Percentiles rank a stretch among this genome's conserved stretches.
Conservation (phyloP, 1,140 invertebrate genomes). For the Ceratina japonica region DNA sequence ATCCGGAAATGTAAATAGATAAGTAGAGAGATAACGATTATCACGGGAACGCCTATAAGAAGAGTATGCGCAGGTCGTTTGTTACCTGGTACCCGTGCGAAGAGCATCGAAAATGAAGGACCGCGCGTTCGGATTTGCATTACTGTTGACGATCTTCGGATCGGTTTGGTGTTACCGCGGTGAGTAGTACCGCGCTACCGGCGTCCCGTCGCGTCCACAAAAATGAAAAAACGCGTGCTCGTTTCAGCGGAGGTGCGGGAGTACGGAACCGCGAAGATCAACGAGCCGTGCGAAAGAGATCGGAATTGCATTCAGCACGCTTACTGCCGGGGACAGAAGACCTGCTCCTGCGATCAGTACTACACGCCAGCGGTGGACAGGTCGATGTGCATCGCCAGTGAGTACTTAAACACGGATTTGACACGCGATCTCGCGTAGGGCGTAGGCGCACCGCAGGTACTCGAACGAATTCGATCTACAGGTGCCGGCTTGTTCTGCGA, state of each 20-base stretch:
- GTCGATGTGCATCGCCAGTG: slow-evolving; percentile 60
- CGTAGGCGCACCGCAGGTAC: background rate
- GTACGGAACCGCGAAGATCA: slow-evolving; percentile 1
- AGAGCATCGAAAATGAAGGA: slow-evolving; percentile 17
- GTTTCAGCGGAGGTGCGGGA: background rate
- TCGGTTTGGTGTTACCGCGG: background rate
- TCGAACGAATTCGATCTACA: slow-evolving; percentile 2
- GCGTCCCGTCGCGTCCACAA: background rate
- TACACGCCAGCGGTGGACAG: slow-evolving; percentile 55
- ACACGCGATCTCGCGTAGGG: background rate
- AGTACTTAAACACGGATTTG: slow-evolving; percentile 16
- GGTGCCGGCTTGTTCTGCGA: slow-evolving; percentile 53
- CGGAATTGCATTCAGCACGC: slow-evolving; percentile 58
- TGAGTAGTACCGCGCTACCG: slow-evolving; percentile 43
- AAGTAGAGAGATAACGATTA: slow-evolving; percentile 55
- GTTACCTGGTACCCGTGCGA: background rate
- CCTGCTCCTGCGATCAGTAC: slow-evolving; percentile 55
- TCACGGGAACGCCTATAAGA: slow-evolving; percentile 14
- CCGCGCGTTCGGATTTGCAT: background rate
- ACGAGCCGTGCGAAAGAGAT: slow-evolving; percentile 55
- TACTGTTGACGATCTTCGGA: slow-evolving; percentile 8
- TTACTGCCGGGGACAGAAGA: slow-evolving; percentile 53
- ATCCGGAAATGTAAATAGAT: slow-evolving; percentile 38
- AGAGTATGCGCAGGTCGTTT: background rate
- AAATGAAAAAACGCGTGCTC: background rate